These are phyloP conservation scores for Tetramorium alpestre DNA, from an alignment of 1,140 invertebrate genomes.

Conservation along the genomic window DNA sequence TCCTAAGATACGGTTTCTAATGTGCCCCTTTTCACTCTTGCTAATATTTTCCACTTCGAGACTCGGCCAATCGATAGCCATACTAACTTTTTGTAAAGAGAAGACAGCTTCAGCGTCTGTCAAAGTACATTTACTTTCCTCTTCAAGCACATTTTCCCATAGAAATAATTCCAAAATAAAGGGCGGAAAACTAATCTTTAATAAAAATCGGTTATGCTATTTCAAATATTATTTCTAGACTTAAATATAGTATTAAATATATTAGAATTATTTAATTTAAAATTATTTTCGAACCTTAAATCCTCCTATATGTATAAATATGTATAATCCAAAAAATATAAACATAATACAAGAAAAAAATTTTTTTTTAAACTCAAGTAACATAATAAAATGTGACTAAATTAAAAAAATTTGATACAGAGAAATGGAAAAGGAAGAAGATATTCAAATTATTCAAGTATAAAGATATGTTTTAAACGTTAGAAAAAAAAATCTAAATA, in stretches of 20 bases:
- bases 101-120: slow-evolving; percentile 87
- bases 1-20: slow-evolving; percentile 86
- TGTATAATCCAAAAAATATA: no score
- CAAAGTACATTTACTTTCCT: slow-evolving; percentile 87
- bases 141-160: slow-evolving; percentile 86
- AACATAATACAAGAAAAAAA: no score
- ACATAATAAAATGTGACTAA: not conserved
- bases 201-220: slow-evolving; percentile 12
- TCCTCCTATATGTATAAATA: no score
- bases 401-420: not conserved
- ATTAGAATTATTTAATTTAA: not conserved
- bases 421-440: not conserved
- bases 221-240: not conserved
- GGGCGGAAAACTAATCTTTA: slow-evolving; percentile 88
- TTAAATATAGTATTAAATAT: no score
- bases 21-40: slow-evolving; percentile 86
- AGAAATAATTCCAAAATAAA: slow-evolving; percentile 90
- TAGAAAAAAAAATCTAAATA: slow-evolving; percentile 67
- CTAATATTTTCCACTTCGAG: slow-evolving; percentile 85
- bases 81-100: slow-evolving; percentile 87
- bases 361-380: no score
- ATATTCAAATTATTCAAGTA: not conserved
- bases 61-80: slow-evolving; percentile 85
- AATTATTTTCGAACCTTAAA: no score
- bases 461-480: not conserved